Percentiles rank a stretch among this genome's conserved stretches.
These are phyloP conservation scores for Cyanoderma ruficeps DNA, from an alignment of 2,113 vertebrate species.

Conservation along the genomic window DNA sequence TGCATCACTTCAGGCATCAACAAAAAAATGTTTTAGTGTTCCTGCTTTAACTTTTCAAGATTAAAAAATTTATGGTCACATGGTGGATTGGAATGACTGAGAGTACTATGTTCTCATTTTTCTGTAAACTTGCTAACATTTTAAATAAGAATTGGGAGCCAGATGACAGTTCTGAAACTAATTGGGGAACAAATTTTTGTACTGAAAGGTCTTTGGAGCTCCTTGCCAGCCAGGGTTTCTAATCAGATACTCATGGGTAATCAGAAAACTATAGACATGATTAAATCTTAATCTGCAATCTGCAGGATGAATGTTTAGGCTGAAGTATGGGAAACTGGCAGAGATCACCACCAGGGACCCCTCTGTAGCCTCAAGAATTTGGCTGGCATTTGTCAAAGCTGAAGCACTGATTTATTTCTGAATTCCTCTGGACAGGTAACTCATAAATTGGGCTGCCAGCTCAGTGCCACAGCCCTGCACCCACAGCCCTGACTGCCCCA, in stretches of 20 bases:
- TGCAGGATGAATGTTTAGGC: conserved; percentile 38
- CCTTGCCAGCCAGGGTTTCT: conserved; percentile 39
- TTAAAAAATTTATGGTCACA: conserved; percentile 27
- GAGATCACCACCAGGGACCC: neutral
- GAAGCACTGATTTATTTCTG: neutral
- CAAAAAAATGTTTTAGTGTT: neutral
- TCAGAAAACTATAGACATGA: conserved; percentile 47
- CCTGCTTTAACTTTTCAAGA: conserved; percentile 29
- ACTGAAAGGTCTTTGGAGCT: conserved; percentile 17
- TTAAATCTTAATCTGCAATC: conserved; percentile 62
- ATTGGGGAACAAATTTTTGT: conserved; percentile 51
- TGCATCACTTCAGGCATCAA: conserved; percentile 57
- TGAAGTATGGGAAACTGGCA: neutral
- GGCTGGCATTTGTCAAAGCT: neutral
- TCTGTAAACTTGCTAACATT: conserved; percentile 51
- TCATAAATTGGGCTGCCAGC: neutral
- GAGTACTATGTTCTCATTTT: conserved; percentile 44
- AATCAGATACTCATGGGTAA: conserved; percentile 51
- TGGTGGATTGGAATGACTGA: neutral
- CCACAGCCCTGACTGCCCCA: neutral
- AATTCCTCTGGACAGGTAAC: neutral
- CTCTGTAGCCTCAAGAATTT: neutral
- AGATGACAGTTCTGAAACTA: conserved; percentile 35
- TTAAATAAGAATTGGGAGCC: conserved; percentile 15
- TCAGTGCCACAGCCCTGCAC: neutral